A percentile compares a stretch with the other conserved stretches of the same genome.
phyloP scores from a whole-genome alignment of 2,113 vertebrate species.

The Ramphastos sulfuratus region DNA sequence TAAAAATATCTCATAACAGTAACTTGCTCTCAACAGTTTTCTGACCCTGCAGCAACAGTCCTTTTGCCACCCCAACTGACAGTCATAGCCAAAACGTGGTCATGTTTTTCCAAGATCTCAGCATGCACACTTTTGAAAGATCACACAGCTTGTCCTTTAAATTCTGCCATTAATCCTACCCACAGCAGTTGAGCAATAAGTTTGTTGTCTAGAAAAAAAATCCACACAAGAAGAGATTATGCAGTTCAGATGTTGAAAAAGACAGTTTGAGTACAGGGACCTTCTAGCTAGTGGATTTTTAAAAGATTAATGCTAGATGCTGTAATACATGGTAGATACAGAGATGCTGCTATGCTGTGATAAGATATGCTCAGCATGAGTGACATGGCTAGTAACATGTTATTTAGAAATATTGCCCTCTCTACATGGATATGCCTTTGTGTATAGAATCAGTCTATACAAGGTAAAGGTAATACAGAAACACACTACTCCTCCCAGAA shows the following conservation, averaged over 20 bases:
- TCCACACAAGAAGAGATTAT: slow-evolving; percentile 14
- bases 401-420: neutral
- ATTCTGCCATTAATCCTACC: slow-evolving; percentile 61
- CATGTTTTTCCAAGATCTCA: slow-evolving; percentile 53
- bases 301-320: neutral
- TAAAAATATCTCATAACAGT: no score
- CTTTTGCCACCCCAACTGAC: neutral
- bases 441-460: neutral
- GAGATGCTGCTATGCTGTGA: neutral
- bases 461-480: no score
- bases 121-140: slow-evolving; percentile 48
- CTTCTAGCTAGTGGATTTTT: neutral
- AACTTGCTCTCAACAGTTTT: neutral
- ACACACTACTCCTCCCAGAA: no score
- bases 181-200: slow-evolving; percentile 14
- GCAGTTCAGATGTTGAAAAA: slow-evolving; percentile 11
- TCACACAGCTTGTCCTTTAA: slow-evolving; percentile 64
- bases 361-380: neutral
- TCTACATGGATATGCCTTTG: neutral
- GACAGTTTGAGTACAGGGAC: neutral
- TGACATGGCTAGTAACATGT: neutral
- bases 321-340: neutral
- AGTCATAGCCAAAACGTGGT: slow-evolving; percentile 28
- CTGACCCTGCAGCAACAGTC: slow-evolving; percentile 30
- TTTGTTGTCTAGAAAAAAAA: slow-evolving; percentile 25